Percentiles rank a stretch among this genome's conserved stretches.
Evolutionary conservation across 2,797 vertebrate species (phyloP).

Genomic region (Nannoperca obscura): DNA sequence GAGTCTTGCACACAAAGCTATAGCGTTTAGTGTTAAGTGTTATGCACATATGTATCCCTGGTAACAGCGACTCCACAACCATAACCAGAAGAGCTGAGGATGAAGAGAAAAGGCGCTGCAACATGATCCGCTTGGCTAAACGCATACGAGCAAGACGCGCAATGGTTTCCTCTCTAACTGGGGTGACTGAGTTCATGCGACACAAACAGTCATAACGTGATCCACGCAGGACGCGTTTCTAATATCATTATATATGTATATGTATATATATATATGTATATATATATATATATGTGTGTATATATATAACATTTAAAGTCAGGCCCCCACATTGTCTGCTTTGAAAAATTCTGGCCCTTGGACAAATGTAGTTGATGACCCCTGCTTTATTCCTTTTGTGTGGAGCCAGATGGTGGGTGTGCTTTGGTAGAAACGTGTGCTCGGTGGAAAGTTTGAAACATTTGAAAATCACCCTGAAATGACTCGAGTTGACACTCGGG

Average conservation of each 20-base stretch:
- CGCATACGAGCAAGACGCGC: background rate
- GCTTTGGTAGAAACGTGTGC: background rate
- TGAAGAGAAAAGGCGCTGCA: conserved; percentile 26
- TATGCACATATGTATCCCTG: conserved; percentile 8
- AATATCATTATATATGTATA: too few relatives aligned
- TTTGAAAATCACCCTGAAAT: conserved; percentile 9
- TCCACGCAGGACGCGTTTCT: background rate
- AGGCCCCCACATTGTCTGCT: too few relatives aligned
- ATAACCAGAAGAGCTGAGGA: background rate
- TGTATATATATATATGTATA: too few relatives aligned
- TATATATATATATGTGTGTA: too few relatives aligned
- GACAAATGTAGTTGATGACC: too few relatives aligned
- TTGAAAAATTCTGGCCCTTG: too few relatives aligned
- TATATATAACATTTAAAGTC: too few relatives aligned
- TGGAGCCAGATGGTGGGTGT: background rate
- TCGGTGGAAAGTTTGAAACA: conserved; percentile 10
- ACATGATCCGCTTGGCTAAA: conserved; percentile 35
- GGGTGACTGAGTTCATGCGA: conserved; percentile 26
- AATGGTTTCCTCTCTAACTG: background rate
- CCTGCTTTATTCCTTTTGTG: background rate
- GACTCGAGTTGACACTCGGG: background rate
- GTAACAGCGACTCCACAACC: conserved; percentile 9
- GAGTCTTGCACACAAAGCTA: background rate
- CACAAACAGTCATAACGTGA: background rate
- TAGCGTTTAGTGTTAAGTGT: background rate